Evolutionary conservation across 1,140 invertebrate species (phyloP).

Genomic region (Pogonomyrmex californicus): DNA sequence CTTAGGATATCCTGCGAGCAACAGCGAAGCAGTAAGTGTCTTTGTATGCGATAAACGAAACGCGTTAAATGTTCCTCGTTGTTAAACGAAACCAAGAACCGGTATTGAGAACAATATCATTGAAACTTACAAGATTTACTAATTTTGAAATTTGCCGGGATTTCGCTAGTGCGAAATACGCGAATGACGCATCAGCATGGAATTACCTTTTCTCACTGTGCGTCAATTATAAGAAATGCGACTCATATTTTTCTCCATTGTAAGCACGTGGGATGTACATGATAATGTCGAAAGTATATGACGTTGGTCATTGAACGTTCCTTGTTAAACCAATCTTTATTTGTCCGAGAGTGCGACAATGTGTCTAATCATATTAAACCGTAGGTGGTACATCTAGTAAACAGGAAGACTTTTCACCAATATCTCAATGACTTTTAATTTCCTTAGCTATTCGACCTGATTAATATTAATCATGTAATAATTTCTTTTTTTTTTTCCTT

Average conservation of each 20-base stretch:
- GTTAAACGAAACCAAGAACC: not conserved
- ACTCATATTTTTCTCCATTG: slow-evolving; percentile 34
- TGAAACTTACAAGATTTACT: slow-evolving; percentile 4
- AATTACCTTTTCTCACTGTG: not conserved
- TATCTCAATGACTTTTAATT: slow-evolving; percentile 32
- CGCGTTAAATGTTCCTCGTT: no score
- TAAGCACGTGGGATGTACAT: slow-evolving; percentile 32
- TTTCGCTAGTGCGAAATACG: not conserved
- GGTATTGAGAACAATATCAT: slow-evolving; percentile 10
- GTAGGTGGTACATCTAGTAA: slow-evolving; percentile 55
- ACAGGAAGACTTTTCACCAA: slow-evolving; percentile 53
- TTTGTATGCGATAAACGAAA: not conserved
- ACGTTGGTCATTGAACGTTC: slow-evolving; percentile 61
- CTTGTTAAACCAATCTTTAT: slow-evolving; percentile 64
- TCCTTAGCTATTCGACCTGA: not conserved
- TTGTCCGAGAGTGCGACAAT: slow-evolving; percentile 40
- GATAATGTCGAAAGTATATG: slow-evolving; percentile 52
- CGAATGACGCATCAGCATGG: not conserved
- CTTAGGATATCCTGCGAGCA: slow-evolving; percentile 79
- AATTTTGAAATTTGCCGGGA: not conserved
- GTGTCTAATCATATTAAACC: slow-evolving; percentile 52
- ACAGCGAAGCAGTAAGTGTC: slow-evolving; percentile 83
- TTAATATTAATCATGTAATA: not conserved
- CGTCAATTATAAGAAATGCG: slow-evolving; percentile 46
- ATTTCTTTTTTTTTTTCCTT: not conserved